These are phyloP conservation scores for Amaurobius ferox DNA, from an alignment of 2,888 invertebrate species.

Conservation along the genomic window DNA sequence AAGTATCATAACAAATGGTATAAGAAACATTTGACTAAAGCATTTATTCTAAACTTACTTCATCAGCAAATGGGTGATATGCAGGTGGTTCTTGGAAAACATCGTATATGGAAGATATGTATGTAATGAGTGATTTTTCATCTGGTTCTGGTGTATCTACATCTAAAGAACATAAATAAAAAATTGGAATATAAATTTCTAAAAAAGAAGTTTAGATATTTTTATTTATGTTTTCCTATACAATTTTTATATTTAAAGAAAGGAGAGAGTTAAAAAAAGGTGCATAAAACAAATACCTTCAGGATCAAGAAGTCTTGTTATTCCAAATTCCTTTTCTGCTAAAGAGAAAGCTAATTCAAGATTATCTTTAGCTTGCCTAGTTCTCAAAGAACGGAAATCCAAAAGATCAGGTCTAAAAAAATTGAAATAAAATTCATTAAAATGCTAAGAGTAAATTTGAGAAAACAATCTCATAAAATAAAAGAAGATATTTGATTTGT, in stretches of 20 bases:
- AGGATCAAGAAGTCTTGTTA: conserved; percentile 96
- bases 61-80: conserved; percentile 73
- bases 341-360: conserved; percentile 97
- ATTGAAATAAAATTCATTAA: background rate
- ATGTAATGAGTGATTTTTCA: conserved; percentile 99
- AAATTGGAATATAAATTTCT: conserved; percentile 3
- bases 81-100: conserved; percentile 94
- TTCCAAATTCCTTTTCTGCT: conserved; percentile 98
- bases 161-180: conserved; percentile 80
- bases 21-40: no score
- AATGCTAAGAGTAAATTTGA: no score
- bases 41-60: conserved; percentile 33
- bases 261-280: background rate
- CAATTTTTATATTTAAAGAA: background rate
- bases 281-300: conserved; percentile 80
- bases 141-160: conserved; percentile 99
- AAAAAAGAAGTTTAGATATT: background rate
- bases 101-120: conserved; percentile 99
- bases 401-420: conserved; percentile 83
- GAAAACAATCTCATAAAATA: no score
- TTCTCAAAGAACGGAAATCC: conserved; percentile 81
- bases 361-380: conserved; percentile 91
- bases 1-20: no score
- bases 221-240: no score
- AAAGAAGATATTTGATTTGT: no score